Conservation (phyloP, 2,113 vertebrate species). For the Bagarius yarrelli region DNA sequence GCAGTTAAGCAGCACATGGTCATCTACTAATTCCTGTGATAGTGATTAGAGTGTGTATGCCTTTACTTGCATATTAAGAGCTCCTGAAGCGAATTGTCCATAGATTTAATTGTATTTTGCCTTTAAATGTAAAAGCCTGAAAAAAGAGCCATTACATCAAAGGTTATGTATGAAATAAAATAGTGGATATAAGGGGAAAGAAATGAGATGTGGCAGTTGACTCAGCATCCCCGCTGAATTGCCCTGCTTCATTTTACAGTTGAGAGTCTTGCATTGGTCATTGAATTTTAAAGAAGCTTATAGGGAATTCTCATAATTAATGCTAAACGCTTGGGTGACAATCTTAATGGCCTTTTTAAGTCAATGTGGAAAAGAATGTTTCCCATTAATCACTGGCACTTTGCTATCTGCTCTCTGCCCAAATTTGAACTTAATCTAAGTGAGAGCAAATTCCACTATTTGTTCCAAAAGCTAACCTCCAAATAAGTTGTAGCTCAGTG, state of each 20-base stretch:
- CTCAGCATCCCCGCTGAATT: constrained; percentile 57
- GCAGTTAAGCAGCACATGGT: constrained; percentile 59
- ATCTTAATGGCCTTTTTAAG: constrained; percentile 72
- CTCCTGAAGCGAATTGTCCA: not conserved
- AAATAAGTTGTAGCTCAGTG: not conserved
- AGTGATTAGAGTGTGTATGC: constrained; percentile 58
- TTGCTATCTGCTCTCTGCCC: constrained; percentile 57
- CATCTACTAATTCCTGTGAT: constrained; percentile 55
- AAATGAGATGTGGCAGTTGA: constrained; percentile 50
- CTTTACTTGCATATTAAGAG: constrained; percentile 21
- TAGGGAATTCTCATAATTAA: constrained; percentile 68
- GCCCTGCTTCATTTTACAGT: constrained; percentile 52
- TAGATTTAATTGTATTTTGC: constrained; percentile 1
- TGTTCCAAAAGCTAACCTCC: not conserved
- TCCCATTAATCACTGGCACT: constrained; percentile 68
- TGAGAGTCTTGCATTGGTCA: constrained; percentile 62
- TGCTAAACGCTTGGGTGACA: constrained; percentile 68
- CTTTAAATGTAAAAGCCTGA: constrained; percentile 6
- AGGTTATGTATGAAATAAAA: constrained; percentile 43
- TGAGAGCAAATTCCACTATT: not conserved
- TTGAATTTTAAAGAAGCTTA: constrained; percentile 73
- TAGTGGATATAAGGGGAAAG: constrained; percentile 32
- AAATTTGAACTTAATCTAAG: constrained; percentile 37
- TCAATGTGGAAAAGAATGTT: constrained; percentile 70
- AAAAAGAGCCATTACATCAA: not conserved